Evolutionary conservation across 2,113 vertebrate species (phyloP).

Genomic region (Glareola pratincola): DNA sequence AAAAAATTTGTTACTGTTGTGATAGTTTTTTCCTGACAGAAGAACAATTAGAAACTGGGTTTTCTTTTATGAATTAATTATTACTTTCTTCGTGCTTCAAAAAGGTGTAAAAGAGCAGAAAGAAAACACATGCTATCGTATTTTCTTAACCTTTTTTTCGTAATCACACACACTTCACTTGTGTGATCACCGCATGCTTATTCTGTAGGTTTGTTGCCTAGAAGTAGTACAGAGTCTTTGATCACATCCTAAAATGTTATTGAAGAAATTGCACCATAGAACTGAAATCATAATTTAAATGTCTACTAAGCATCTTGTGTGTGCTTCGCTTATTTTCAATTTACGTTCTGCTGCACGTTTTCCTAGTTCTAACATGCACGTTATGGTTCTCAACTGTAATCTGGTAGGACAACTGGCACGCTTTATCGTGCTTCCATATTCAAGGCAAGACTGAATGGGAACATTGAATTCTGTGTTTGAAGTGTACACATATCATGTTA

Average conservation of each 20-base stretch:
- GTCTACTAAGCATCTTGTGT: neutral
- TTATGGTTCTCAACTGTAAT: neutral
- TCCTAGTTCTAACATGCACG: neutral
- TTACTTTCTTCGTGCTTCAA: neutral
- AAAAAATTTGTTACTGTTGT: neutral
- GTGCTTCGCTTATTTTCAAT: neutral
- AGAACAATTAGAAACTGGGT: neutral
- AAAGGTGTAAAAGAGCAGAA: neutral
- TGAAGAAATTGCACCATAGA: neutral
- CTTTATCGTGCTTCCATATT: rapidly evolving
- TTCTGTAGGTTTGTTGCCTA: neutral
- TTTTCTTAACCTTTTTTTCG: neutral
- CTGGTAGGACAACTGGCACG: neutral
- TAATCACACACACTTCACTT: neutral
- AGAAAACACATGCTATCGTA: neutral
- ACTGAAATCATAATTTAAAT: neutral
- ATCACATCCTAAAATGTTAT: neutral
- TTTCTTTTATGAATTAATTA: neutral
- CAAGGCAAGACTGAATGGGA: rapidly evolving
- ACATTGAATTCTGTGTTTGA: neutral
- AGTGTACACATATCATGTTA: neutral
- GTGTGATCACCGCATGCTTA: neutral
- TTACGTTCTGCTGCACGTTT: neutral
- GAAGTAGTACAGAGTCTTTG: neutral
- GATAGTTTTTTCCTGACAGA: neutral